Percentiles rank a stretch among this genome's conserved stretches.
These are phyloP conservation scores for Celastrina argiolus DNA, from an alignment of 2,888 invertebrate genomes.

Conservation along the genomic window DNA sequence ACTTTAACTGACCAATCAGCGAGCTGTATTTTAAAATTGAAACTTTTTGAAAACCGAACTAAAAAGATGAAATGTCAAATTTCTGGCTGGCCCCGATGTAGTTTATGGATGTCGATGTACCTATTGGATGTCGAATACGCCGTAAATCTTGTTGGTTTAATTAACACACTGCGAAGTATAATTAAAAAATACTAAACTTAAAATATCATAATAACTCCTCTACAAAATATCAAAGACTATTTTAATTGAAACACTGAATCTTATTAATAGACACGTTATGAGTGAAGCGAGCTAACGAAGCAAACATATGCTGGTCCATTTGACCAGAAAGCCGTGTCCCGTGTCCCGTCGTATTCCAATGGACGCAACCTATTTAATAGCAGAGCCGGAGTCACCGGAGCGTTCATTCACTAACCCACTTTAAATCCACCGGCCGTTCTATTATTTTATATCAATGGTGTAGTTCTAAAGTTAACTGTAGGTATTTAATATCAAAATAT, in stretches of 20 bases:
- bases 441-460: conserved; percentile 3
- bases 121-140: too few relatives aligned
- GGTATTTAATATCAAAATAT: too few relatives aligned
- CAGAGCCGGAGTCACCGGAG: conserved; percentile 40
- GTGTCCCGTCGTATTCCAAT: neutral
- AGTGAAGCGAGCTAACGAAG: conserved; percentile 4
- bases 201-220: too few relatives aligned
- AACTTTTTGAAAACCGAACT: too few relatives aligned
- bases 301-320: neutral
- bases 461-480: neutral
- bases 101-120: too few relatives aligned
- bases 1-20: too few relatives aligned
- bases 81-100: too few relatives aligned
- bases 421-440: conserved; percentile 9
- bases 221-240: neutral
- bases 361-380: conserved; percentile 48
- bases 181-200: too few relatives aligned
- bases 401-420: conserved; percentile 47
- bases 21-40: too few relatives aligned
- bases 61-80: too few relatives aligned
- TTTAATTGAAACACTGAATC: neutral
- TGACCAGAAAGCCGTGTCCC: conserved; percentile 19
- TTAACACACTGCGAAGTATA: too few relatives aligned
- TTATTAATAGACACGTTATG: conserved; percentile 2
- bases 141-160: too few relatives aligned